phyloP scores from a whole-genome alignment of 2,888 invertebrate genomes.

The Lordiphosa fenestrarum region DNA sequence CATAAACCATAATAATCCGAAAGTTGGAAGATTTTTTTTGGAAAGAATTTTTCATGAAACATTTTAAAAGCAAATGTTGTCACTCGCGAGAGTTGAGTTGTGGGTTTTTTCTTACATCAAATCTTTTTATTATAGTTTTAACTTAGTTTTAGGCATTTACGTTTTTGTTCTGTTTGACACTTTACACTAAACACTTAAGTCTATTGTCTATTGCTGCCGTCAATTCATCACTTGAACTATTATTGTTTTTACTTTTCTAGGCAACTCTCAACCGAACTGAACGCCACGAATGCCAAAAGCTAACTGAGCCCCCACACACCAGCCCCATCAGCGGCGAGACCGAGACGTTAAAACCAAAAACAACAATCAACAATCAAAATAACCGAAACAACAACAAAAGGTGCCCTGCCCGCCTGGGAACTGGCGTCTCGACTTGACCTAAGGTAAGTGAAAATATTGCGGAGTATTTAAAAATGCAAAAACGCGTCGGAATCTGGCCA shows the following conservation, averaged over 20 bases:
- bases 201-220: too few relatives aligned
- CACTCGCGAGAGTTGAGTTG: too few relatives aligned
- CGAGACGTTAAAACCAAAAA: conserved; percentile 14
- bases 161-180: too few relatives aligned
- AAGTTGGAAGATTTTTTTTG: too few relatives aligned
- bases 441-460: conserved; percentile 51
- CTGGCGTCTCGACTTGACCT: conserved; percentile 43
- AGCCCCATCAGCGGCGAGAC: conserved; percentile 21
- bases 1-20: too few relatives aligned
- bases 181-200: too few relatives aligned
- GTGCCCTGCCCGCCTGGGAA: conserved; percentile 21
- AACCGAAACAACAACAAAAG: conserved; percentile 21
- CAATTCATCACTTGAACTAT: too few relatives aligned
- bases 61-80: too few relatives aligned
- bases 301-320: conserved; percentile 46
- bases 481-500: neutral
- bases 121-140: too few relatives aligned
- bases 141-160: too few relatives aligned
- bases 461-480: neutral
- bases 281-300: conserved; percentile 56
- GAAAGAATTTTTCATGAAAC: too few relatives aligned
- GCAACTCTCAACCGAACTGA: conserved; percentile 36
- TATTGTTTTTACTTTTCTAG: conserved; percentile 9
- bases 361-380: conserved; percentile 22
- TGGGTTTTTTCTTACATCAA: too few relatives aligned